Evolutionary conservation across 2,888 invertebrate species (phyloP).

Genomic region (Euzophera pinguis): DNA sequence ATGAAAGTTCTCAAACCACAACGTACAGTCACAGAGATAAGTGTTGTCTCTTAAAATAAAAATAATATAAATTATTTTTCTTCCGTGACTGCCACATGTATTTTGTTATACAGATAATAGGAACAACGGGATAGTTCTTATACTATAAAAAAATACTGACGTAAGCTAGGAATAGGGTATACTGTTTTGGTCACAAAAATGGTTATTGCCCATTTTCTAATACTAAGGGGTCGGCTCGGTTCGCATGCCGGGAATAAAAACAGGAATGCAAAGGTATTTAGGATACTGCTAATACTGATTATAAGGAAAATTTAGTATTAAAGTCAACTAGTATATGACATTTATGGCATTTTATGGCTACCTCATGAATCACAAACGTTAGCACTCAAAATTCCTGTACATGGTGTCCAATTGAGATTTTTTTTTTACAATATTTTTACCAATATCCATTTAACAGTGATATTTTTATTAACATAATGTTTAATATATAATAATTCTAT

Average conservation of each 20-base stretch:
- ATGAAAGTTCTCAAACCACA: constrained; percentile 5
- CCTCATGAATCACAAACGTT: constrained; percentile 73
- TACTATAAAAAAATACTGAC: constrained; percentile 66
- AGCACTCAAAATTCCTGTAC: constrained; percentile 58
- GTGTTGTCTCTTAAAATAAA: neutral
- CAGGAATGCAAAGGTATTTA: constrained; percentile 56
- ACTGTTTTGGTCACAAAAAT: constrained; percentile 48
- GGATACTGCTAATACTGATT: constrained; percentile 51
- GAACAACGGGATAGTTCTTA: constrained; percentile 68
- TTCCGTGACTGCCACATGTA: constrained; percentile 11
- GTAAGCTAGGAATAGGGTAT: constrained; percentile 60
- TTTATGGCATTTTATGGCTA: constrained; percentile 77
- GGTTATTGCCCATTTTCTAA: constrained; percentile 34
- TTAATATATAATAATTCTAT: constrained; percentile 46
- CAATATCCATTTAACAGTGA: constrained; percentile 66
- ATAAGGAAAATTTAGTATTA: constrained; percentile 29
- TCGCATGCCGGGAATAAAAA: constrained; percentile 50
- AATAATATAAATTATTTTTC: neutral
- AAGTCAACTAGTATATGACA: constrained; percentile 32
- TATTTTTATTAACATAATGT: constrained; percentile 56
- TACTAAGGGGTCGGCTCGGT: constrained; percentile 40
- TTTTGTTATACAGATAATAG: constrained; percentile 38
- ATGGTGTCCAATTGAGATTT: constrained; percentile 45
- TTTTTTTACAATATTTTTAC: constrained; percentile 54
- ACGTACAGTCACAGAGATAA: constrained; percentile 4